Conservation (phyloP, 2,113 vertebrate species). For the Macroglossus sobrinus region DNA sequence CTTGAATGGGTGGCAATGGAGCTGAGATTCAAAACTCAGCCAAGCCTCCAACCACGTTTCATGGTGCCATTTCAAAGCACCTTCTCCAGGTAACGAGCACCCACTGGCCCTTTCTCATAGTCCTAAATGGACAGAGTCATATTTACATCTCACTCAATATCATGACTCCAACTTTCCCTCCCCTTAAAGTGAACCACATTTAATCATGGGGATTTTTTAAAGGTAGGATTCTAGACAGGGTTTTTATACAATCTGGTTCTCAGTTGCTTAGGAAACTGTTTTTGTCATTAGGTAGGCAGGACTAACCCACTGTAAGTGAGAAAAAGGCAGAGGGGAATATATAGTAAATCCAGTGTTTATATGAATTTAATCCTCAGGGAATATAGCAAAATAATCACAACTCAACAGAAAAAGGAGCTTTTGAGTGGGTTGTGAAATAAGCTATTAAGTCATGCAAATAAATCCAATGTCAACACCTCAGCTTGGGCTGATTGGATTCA, state of each 20-base stretch:
- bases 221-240: background rate
- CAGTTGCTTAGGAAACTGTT: background rate
- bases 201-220: background rate
- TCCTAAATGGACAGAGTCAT: background rate
- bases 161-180: background rate
- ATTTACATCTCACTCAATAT: background rate
- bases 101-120: background rate
- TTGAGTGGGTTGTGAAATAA: slow-evolving; percentile 9
- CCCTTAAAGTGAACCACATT: background rate
- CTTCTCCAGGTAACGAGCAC: background rate
- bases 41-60: background rate
- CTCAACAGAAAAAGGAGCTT: background rate
- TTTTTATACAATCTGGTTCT: background rate
- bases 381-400: slow-evolving; percentile 35
- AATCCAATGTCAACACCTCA: background rate
- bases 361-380: slow-evolving; percentile 22
- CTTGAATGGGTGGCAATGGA: background rate
- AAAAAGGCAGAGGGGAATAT: background rate
- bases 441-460: slow-evolving; percentile 26
- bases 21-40: background rate
- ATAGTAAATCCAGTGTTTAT: background rate
- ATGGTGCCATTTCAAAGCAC: background rate
- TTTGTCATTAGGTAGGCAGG: background rate
- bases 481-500: background rate
- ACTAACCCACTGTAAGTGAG: background rate